Base-by-base conservation (phyloP, 92 coral and sea anemone species). In the Zoanthus gigantus region DNA sequence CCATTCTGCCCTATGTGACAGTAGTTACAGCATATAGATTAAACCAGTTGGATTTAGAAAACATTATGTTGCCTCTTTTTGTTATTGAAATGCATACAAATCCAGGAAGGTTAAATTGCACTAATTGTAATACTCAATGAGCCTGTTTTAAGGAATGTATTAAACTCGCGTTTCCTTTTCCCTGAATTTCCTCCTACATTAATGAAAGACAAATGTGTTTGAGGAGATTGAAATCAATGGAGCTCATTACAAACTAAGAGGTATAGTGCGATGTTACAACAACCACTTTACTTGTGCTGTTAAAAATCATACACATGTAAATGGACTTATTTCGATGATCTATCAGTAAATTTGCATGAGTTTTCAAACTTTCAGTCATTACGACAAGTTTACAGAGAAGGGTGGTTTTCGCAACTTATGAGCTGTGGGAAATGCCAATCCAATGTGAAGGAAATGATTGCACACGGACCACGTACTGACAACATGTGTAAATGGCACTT, bases 201-300 rank as follows among this genome's bases (percentile, higher is more conserved):
- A 17, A 89, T 89, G 88, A 54, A 32, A 67, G 86, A 88, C 78
- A 72, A 17, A 65, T 76, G 77, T 85, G 73, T 89, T 77, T 85
- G 92, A 89, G 74, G 79, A 23, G 16, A 78, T 85, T 58, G 85
- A 85, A 7, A 77, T 89, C 79, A 45, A 79, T 46, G 86, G 86
- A 83, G 85, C 72, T 72, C 83, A 65, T 18, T 77, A 89, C 48
- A 83, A 66, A 63, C 88, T 89, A 48, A 84, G 84, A 85, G 89
- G 92, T 58, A 48, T 84, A 14, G 92, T 89, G 52, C 71, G 82
- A 83, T 89, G 89, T 63, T 44, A 54, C 77, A 89, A 86, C 82
- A 89, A 13, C 45, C 92, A 89, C 83, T 89, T 89, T 74, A 89
- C 88, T 71, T 89, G 91, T 89, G 78, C 84, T 74, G 69, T 83